Evolutionary conservation across 2,888 invertebrate species (phyloP), one percentile per base, ranked within the genome.

Genomic region (Drosophila neotestacea): DNA sequence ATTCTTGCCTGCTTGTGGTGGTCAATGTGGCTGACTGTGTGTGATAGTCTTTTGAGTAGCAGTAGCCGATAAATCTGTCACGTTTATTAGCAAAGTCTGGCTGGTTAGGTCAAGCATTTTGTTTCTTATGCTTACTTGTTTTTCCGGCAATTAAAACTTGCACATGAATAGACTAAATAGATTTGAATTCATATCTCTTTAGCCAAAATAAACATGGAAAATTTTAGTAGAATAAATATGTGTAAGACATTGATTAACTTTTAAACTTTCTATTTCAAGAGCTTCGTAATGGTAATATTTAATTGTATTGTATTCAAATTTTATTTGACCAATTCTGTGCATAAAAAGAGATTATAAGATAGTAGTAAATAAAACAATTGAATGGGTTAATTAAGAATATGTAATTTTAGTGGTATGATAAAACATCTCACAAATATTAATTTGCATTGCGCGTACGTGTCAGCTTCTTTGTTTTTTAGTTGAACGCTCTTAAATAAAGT

Each of bases 1-100:
- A 56, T 56, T 46, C 58, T 63, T 60, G 51, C 47, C 47, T 22
- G 50, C n/a, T 36, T 68, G 48, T 69, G 69, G 69, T 67, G 68
- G 62, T 73, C 42, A 11, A 36, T 62, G 66, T 7, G 54, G 71
- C 38, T 47, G 4, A 34, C 5, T 52, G 51, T 42, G 55, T 64
- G 70, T 55, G 51, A 60, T 48, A 51, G 70, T 48, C 66, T 74
- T 67, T 77, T 71, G 60, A 79, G 64, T 62, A 39, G 62, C 67
- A 28, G 34, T 32, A 64, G 44, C 41, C 62, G 34, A 60, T 65
- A 78, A 79, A 73, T 76, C 70, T 77, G 79, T 74, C 80, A 80
- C 80, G 73, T 73, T 77, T 80, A 73, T 73, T 71, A 80, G 60
- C 38, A 59, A 75, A 62, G 52, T 50, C 47, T 32, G 36, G n/a